phyloP scores from a whole-genome alignment of 2,888 invertebrate species.

The Ganaspis brasiliensis region DNA sequence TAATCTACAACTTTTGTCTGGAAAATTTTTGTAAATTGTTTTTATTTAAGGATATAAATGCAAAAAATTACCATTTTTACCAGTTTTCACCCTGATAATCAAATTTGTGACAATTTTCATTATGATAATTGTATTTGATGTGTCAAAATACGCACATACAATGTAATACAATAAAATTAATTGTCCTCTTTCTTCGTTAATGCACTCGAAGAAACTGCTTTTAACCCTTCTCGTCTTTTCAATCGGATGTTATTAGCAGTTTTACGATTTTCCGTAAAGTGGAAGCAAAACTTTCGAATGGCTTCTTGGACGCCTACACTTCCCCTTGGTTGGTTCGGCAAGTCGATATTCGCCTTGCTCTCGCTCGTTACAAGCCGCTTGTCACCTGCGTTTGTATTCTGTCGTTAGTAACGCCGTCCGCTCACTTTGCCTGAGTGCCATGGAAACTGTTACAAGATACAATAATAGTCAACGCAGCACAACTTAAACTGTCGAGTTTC shows the following conservation, averaged over 20 bases:
- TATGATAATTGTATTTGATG: too few relatives aligned
- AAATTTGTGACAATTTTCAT: too few relatives aligned
- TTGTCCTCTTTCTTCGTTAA: too few relatives aligned
- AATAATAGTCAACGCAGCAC: constrained; percentile 28
- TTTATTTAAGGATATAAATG: too few relatives aligned
- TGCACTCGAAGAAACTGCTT: background rate
- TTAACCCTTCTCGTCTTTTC: background rate
- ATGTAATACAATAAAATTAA: too few relatives aligned
- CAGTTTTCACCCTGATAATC: too few relatives aligned
- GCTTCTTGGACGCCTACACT: constrained; percentile 58
- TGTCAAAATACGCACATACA: too few relatives aligned
- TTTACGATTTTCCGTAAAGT: constrained; percentile 53
- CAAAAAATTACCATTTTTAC: too few relatives aligned
- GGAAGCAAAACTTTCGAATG: constrained; percentile 57
- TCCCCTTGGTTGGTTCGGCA: constrained; percentile 31
- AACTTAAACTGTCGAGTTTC: constrained; percentile 1
- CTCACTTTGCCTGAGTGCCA: constrained; percentile 63
- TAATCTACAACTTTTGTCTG: too few relatives aligned
- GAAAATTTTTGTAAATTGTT: too few relatives aligned
- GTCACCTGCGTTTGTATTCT: constrained; percentile 62
- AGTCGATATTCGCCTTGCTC: constrained; percentile 51
- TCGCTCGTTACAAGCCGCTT: constrained; percentile 61
- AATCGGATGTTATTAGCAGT: constrained; percentile 8
- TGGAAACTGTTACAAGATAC: constrained; percentile 48
- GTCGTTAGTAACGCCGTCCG: constrained; percentile 61